Base-by-base conservation (phyloP, 2,888 invertebrate species). In the Meghimatium bilineatum region DNA sequence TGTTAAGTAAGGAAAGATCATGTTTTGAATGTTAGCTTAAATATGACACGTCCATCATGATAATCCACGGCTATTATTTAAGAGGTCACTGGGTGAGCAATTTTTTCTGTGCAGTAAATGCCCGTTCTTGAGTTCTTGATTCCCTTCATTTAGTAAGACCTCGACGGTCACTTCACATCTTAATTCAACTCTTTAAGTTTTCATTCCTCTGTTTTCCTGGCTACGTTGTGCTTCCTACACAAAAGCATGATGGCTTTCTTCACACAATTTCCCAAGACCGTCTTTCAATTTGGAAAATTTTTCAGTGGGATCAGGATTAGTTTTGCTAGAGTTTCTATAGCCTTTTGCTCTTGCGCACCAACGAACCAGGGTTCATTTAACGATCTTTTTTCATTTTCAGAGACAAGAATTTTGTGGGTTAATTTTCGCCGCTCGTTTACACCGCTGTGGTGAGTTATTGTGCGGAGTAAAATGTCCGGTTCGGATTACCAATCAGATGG, bases 301-400 rank as follows among this genome's bases (percentile, higher is more conserved):
- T 49, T 74, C 74, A 12, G n/a, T 52, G 0, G 34, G 36, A 60
- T 34, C 60, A 26, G 60, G 76, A 76, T 76, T 76, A 76, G 32
- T 76, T 60, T 76, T 56, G 60, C 76, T 23, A 20, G 23, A 6
- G 32, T 14, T 76, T 5, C 32, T 23, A 38, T 44, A 20, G 44
- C 79, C 79, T 79, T 67, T 79, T 71, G 71, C 52, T 69, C 80
- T 34, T n/a, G 44, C 34, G 56, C 52, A 44, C 80, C 44, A 79
- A 36, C 67, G 32, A 79, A 34, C 69, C 80, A 81, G 76, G 86
- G 86, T 85, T 85, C 83, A 84, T 86, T 86, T 86, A 86, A 85
- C 86, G 83, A 81, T 82, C 83, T 83, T 83, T 81, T 83, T 85
- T 82, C 85, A 85, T 82, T 69, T 84, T 78, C 82, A 32, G 76